Base-by-base conservation (phyloP, 2,797 vertebrate species). In the Tamandua tetradactyla region DNA sequence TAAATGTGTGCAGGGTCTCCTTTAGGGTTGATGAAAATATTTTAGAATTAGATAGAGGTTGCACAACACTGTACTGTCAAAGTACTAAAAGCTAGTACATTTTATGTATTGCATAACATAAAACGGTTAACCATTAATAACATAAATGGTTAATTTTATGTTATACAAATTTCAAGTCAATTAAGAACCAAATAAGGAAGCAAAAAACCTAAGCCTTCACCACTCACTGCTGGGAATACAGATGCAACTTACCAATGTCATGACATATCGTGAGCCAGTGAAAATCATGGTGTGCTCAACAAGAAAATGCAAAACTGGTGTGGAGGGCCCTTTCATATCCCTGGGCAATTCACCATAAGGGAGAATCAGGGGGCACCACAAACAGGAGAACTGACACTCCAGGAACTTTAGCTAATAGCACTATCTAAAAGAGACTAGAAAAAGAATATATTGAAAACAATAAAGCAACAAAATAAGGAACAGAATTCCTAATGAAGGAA, bases 371-470 rank as follows among this genome's bases (percentile, higher is more conserved):
- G 37, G 27, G 42, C n/a, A 35, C 62, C 49, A 52, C 27, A 47
- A 52, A 49, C 30, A 62, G 32, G 35, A 85, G 69, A 71, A 47
- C 2, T 57, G 71, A 57, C 66, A 25, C 3, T 40, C 71, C 32
- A 75, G 71, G 84, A 47, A 83, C 44, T 1, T 72, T 25, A 75
- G 52, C 74, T 87, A 87, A 83, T 0, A 55, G 71, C 86, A 93
- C 64, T 47, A 71, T 57, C 64, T 59, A 78, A 89, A 66, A 86
- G 87, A 62, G 49, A 87, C 47, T 18, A 71, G 86, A 40, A 92
- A 92, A 82, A 30, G 84, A 94, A 83, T 86, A 84, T 68, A 47
- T 59, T 81, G 89, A 84, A 95, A 94, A 82, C 92, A 85, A 92
- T 89, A 92, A 55, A 96, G 78, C 68, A 66, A 92, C 93, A 91